Evolutionary conservation across 2,113 vertebrate genomes (phyloP), one percentile per base, ranked within the genome.

Genomic region (Anseranas semipalmata): DNA sequence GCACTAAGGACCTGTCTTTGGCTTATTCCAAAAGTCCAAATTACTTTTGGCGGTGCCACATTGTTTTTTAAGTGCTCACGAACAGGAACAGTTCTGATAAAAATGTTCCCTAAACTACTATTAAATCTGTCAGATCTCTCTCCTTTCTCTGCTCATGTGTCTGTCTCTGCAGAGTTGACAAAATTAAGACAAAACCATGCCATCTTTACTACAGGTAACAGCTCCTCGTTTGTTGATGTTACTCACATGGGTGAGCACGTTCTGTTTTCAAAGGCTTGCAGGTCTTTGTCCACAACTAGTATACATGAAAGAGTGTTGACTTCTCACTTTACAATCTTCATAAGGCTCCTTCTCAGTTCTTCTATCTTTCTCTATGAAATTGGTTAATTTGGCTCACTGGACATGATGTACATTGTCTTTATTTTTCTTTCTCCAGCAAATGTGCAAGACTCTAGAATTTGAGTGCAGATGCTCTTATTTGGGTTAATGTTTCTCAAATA

Each of bases 241-340:
- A 14, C 33, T 71, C 2, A 0, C 24, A 4, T 4, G 30, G 58
- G 5, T 5, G 5, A 80, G 39, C 15, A 1, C 1, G 53, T 59
- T 73, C 33, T 65, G 55, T 39, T 32, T 55, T 56, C 67, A 48
- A 12, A 73, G 50, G 46, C 50, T 28, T 71, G 35, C 27, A 63
- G 37, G 19, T 89, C 73, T 68, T 33, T 33, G 7, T 70, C 52
- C 77, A 28, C 46, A 84, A 12, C 22, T 41, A 37, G 6, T 9
- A 4, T 18, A 24, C 0, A 0, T 4, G 12, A 71, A 55, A 67
- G 20, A 62, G 28, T 48, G 46, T 5, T 41, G 30, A 13, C 12
- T 80, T 33, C 35, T 66, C 33, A 9, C 41, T 27, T 56, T 16
- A 35, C 11, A 14, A 18, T 60, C 58, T 73, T 67, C 15, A 6